Conservation (phyloP, 92 coral and sea anemone genomes). For the Nematostella vectensis region DNA sequence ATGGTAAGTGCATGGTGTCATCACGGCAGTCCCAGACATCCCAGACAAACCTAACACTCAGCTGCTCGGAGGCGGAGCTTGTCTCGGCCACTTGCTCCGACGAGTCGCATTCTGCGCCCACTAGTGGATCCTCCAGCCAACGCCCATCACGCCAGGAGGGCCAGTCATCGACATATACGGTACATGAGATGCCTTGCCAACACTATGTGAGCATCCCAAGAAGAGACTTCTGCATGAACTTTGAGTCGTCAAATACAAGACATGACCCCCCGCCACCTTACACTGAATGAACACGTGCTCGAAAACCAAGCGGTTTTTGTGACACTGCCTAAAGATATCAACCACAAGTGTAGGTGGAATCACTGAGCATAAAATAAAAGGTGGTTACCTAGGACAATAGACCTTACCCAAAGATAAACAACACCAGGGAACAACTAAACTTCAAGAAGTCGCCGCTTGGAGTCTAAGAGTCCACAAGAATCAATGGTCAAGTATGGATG, state of each 20-base stretch:
- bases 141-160: constrained; percentile 25
- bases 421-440: no score
- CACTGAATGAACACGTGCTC: constrained; percentile 23
- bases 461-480: no score
- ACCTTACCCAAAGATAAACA: no score
- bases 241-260: constrained; percentile 42
- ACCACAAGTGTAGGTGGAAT: no score
- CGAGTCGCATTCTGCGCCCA: background rate
- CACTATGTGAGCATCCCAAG: constrained; percentile 71
- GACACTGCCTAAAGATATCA: no score
- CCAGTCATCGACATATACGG: constrained; percentile 35
- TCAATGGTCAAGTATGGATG: no score
- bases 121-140: constrained; percentile 23
- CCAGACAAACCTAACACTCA: constrained; percentile 62
- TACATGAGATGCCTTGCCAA: constrained; percentile 43
- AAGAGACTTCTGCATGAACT: constrained; percentile 64
- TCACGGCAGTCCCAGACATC: constrained; percentile 88
- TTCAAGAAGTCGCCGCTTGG: no score
- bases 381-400: no score
- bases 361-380: no score
- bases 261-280: constrained; percentile 93
- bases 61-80: constrained; percentile 45
- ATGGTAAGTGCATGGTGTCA: constrained; percentile 65
- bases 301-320: no score
- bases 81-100: constrained; percentile 25